These are phyloP conservation scores for Gasterosteus aculeatus DNA, from an alignment of 2,113 vertebrate species.

Conservation along the genomic window DNA sequence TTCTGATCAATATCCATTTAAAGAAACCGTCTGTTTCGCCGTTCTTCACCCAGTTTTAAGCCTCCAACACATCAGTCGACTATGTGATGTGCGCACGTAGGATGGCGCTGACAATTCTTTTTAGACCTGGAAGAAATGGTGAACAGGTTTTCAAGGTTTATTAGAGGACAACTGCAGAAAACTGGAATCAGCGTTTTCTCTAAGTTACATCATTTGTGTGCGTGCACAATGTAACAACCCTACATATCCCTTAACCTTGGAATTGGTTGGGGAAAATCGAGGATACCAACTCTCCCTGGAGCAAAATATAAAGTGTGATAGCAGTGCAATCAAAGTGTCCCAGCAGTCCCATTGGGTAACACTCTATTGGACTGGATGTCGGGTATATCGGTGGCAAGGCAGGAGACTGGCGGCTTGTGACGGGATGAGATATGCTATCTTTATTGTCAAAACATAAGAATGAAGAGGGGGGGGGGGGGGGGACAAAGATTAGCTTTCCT, in stretches of 20 bases:
- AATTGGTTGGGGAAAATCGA: constrained; percentile 25
- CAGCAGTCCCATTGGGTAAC: constrained; percentile 55
- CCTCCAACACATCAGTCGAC: too few relatives aligned
- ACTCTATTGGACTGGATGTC: constrained; percentile 58
- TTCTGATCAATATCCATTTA: too few relatives aligned
- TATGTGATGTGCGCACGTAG: too few relatives aligned
- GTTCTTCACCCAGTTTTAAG: too few relatives aligned
- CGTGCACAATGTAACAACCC: not conserved
- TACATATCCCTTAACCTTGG: constrained; percentile 7
- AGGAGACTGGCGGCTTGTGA: constrained; percentile 77
- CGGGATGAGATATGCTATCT: constrained; percentile 83
- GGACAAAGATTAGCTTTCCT: constrained; percentile 82
- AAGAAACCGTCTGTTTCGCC: too few relatives aligned
- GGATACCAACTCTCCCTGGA: constrained; percentile 23
- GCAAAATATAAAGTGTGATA: constrained; percentile 38
- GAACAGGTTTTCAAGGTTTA: not conserved
- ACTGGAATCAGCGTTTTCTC: not conserved
- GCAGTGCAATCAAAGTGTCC: constrained; percentile 57
- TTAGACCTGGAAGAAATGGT: not conserved
- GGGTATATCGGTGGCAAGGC: constrained; percentile 73
- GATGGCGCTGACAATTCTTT: too few relatives aligned
- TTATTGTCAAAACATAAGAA: constrained; percentile 86
- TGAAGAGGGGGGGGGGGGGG: constrained; percentile 76
- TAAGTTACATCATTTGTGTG: not conserved
- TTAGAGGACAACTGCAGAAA: not conserved